Evolutionary conservation across 2,888 invertebrate genomes (phyloP).

Genomic region (Epistrophe grossulariae): DNA sequence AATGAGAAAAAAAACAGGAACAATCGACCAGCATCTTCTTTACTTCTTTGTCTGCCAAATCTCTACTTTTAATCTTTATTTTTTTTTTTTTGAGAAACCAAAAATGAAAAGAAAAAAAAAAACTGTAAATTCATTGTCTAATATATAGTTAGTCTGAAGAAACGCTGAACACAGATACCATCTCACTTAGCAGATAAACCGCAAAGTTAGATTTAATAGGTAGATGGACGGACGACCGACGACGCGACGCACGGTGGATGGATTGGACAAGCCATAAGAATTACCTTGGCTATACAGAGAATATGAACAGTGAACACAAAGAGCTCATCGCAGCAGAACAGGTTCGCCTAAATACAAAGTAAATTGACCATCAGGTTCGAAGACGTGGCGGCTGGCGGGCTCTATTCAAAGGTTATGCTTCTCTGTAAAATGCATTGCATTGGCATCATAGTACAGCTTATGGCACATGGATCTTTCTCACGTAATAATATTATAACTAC

Average conservation of each 20-base stretch:
- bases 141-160: slow-evolving; percentile 42
- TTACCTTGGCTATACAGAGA: neutral
- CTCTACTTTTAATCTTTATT: slow-evolving; percentile 61
- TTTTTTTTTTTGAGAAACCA: neutral
- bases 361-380: slow-evolving; percentile 35
- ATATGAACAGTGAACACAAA: neutral
- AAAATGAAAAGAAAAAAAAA: neutral
- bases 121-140: slow-evolving; percentile 68
- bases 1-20: slow-evolving; percentile 19
- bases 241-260: too few relatives aligned
- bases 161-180: slow-evolving; percentile 57
- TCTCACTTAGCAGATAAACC: slow-evolving; percentile 73
- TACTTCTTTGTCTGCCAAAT: slow-evolving; percentile 47
- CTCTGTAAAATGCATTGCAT: slow-evolving; percentile 31
- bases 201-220: slow-evolving; percentile 65
- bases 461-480: slow-evolving; percentile 55
- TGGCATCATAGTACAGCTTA: neutral
- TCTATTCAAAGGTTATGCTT: slow-evolving; percentile 26
- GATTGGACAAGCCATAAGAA: slow-evolving; percentile 3
- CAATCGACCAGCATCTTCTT: slow-evolving; percentile 59
- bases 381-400: slow-evolving; percentile 25
- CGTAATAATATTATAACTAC: slow-evolving; percentile 52
- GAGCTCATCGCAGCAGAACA: slow-evolving; percentile 42
- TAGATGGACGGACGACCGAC: slow-evolving; percentile 51
- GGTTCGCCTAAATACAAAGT: slow-evolving; percentile 51